Conservation (phyloP, 2,888 invertebrate genomes). For the Lochmaea crataegi region DNA sequence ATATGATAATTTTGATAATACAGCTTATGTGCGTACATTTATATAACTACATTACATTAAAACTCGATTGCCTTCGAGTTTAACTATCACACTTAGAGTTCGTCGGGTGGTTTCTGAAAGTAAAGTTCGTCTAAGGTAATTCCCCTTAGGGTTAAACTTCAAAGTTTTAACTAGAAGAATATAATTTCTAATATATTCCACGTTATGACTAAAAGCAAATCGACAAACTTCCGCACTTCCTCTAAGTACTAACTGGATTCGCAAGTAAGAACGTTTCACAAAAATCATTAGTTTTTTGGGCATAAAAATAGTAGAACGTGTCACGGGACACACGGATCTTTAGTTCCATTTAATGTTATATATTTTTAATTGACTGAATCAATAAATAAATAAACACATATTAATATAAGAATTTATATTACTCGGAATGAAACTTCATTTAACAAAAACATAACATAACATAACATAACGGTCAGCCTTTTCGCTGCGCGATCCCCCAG, state of each 20-base stretch:
- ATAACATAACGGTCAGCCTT: too few species aligned
- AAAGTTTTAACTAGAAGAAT: slow-evolving; percentile 1
- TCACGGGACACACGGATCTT: too few species aligned
- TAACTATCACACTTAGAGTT: background rate
- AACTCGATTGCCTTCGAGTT: background rate
- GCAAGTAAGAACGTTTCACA: background rate
- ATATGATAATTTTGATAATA: background rate
- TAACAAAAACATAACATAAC: too few species aligned
- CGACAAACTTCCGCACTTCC: slow-evolving; percentile 5
- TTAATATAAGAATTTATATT: too few species aligned
- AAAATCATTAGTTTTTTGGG: too few species aligned
- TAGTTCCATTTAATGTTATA: too few species aligned
- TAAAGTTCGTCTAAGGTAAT: background rate
- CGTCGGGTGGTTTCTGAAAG: background rate
- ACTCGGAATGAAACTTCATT: too few species aligned
- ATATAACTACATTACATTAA: background rate
- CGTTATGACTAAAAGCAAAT: background rate
- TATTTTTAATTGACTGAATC: too few species aligned
- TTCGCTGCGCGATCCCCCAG: too few species aligned
- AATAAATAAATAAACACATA: too few species aligned
- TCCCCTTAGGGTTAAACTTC: slow-evolving; percentile 4
- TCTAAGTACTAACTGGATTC: background rate
- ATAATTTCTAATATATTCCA: slow-evolving; percentile 5
- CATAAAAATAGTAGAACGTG: too few species aligned
- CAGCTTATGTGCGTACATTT: background rate